Percentiles rank a stretch among this genome's conserved stretches.
Evolutionary conservation across 2,888 invertebrate genomes (phyloP).

Genomic region (Shargacucullia verbasci): DNA sequence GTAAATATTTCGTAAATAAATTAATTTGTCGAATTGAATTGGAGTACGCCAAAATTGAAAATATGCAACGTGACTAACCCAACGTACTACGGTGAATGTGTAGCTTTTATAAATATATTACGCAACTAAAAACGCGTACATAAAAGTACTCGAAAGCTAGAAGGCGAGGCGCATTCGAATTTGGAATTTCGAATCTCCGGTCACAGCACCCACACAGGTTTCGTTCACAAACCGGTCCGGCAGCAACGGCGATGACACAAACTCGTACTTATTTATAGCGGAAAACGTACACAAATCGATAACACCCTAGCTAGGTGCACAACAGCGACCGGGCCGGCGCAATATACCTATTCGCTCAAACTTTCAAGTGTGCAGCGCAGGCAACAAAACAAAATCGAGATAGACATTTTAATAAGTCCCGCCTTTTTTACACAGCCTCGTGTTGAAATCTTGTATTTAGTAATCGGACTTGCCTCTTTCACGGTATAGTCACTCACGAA

Average conservation of each 20-base stretch:
- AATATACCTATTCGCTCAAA: slow-evolving; percentile 61
- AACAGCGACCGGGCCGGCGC: slow-evolving; percentile 62
- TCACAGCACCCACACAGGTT: slow-evolving; percentile 78
- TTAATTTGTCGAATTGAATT: slow-evolving; percentile 12
- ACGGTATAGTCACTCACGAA: slow-evolving; percentile 67
- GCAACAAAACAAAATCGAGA: slow-evolving; percentile 57
- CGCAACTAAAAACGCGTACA: slow-evolving; percentile 71
- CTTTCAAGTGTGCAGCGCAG: slow-evolving; percentile 59
- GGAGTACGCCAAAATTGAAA: slow-evolving; percentile 9
- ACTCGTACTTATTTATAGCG: slow-evolving; percentile 85
- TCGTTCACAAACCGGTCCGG: slow-evolving; percentile 81
- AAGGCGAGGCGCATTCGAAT: slow-evolving; percentile 60
- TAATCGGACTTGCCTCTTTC: slow-evolving; percentile 55
- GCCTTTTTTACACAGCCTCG: slow-evolving; percentile 66
- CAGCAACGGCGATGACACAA: slow-evolving; percentile 79
- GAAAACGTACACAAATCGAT: slow-evolving; percentile 87
- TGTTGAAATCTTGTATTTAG: slow-evolving; percentile 47
- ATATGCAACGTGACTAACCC: slow-evolving; percentile 55
- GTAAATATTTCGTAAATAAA: slow-evolving; percentile 12
- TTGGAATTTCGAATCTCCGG: slow-evolving; percentile 75
- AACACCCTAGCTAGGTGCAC: slow-evolving; percentile 72
- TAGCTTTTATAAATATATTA: slow-evolving; percentile 69
- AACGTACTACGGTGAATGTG: slow-evolving; percentile 48
- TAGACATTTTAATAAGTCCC: slow-evolving; percentile 59
- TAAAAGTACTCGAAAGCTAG: slow-evolving; percentile 64